A percentile compares a stretch with the other conserved stretches of the same genome.
Conservation (phyloP, 2,888 invertebrate genomes). For the Antheraea yamamai region DNA sequence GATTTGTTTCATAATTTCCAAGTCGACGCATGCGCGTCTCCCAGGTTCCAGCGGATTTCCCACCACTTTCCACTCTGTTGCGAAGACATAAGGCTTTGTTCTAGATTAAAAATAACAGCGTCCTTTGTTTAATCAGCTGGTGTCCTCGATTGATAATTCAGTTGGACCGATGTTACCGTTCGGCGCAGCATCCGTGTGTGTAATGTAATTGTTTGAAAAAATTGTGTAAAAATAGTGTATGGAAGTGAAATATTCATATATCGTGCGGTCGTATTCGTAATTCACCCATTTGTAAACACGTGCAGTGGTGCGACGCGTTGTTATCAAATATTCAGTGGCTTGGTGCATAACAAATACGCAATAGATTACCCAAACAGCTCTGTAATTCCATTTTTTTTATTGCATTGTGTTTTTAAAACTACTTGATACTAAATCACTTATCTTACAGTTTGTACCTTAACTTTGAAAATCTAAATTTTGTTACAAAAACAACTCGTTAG, state of each 20-base stretch:
- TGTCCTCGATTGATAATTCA: constrained; percentile 75
- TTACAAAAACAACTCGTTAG: too few species aligned
- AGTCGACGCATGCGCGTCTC: constrained; percentile 66
- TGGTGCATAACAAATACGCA: not conserved
- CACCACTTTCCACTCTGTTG: constrained; percentile 54
- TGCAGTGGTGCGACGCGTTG: too few species aligned
- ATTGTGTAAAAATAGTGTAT: constrained; percentile 15
- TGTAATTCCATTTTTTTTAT: not conserved
- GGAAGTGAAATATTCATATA: not conserved
- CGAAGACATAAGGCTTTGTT: constrained; percentile 57
- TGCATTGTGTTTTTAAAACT: not conserved
- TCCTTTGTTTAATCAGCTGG: constrained; percentile 76
- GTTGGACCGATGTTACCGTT: constrained; percentile 45
- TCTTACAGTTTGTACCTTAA: not conserved
- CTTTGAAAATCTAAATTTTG: not conserved
- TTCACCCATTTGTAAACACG: not conserved
- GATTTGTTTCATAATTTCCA: not conserved
- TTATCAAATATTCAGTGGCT: not conserved
- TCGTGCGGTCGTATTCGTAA: not conserved
- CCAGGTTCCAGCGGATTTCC: constrained; percentile 36
- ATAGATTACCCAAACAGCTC: not conserved
- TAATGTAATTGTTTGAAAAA: constrained; percentile 16
- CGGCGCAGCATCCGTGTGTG: constrained; percentile 25
- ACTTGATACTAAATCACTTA: not conserved
- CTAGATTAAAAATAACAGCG: constrained; percentile 51